Percentiles rank a stretch among this genome's conserved stretches.
phyloP scores from a whole-genome alignment of 2,113 vertebrate genomes.

The Tricholaema leucomelas region DNA sequence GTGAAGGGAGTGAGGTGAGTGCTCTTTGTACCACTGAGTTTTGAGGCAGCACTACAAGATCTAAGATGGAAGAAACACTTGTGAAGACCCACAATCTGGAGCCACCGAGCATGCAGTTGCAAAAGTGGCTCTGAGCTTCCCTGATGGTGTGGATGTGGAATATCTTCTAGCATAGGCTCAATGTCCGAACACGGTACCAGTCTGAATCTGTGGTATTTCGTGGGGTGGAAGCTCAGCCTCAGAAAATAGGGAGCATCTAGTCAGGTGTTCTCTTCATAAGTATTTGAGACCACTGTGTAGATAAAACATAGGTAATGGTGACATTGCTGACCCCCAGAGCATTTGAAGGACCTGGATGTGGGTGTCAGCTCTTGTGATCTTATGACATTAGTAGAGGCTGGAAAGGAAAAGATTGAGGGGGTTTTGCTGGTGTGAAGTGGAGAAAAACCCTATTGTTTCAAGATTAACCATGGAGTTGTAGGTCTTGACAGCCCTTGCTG shows the following conservation, averaged over 20 bases:
- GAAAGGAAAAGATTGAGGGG: neutral
- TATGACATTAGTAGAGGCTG: neutral
- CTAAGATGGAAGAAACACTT: fast-evolving
- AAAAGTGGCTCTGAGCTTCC: neutral
- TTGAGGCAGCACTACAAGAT: neutral
- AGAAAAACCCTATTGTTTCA: neutral
- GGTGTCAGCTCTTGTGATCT: neutral
- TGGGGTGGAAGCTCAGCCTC: neutral
- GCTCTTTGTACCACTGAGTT: neutral
- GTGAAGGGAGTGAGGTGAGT: neutral
- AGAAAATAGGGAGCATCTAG: neutral
- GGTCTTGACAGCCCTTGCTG: neutral
- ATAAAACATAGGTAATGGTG: neutral
- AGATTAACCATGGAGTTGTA: neutral
- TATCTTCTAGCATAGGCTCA: neutral
- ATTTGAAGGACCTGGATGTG: neutral
- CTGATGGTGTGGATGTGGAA: neutral
- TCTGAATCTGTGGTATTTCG: neutral
- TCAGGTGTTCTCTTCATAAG: neutral
- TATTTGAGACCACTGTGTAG: neutral
- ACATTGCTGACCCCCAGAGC: too few relatives aligned
- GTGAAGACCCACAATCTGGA: neutral
- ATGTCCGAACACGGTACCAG: neutral
- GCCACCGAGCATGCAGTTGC: neutral
- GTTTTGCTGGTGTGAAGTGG: neutral